Percentiles rank a stretch among this genome's conserved stretches.
phyloP scores from a whole-genome alignment of 2,113 vertebrate genomes.

The Calidris pugnax region DNA sequence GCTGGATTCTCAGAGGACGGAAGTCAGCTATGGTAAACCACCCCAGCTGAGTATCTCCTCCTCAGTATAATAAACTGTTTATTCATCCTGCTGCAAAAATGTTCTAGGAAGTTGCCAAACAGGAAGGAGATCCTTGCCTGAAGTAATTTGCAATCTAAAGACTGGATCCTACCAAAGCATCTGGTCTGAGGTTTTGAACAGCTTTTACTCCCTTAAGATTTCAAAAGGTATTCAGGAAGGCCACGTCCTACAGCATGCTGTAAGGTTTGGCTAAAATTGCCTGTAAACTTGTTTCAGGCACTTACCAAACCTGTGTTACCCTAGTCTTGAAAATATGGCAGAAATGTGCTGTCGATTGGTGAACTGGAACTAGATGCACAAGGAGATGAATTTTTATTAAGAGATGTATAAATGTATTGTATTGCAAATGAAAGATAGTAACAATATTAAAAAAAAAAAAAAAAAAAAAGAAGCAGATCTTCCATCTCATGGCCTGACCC shows the following conservation, averaged over 20 bases:
- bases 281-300: background rate
- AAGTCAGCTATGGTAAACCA: background rate
- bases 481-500: background rate
- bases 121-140: conserved; percentile 49
- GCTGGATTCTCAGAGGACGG: background rate
- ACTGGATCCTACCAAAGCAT: conserved; percentile 29
- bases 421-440: background rate
- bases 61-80: conserved; percentile 28
- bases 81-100: conserved; percentile 25
- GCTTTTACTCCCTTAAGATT: conserved; percentile 27
- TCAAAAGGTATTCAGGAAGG: conserved; percentile 8
- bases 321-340: background rate
- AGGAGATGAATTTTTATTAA: background rate
- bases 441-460: background rate
- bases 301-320: background rate
- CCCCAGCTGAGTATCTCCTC: background rate
- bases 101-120: conserved; percentile 46
- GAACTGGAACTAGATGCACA: background rate
- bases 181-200: conserved; percentile 46
- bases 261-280: conserved; percentile 23
- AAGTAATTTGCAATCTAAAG: conserved; percentile 45
- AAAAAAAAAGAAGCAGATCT: background rate
- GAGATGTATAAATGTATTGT: background rate
- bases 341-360: background rate
- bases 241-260: background rate